These are phyloP conservation scores for Gambusia holbrooki DNA, from an alignment of 2,113 vertebrate species.

Conservation along the genomic window DNA sequence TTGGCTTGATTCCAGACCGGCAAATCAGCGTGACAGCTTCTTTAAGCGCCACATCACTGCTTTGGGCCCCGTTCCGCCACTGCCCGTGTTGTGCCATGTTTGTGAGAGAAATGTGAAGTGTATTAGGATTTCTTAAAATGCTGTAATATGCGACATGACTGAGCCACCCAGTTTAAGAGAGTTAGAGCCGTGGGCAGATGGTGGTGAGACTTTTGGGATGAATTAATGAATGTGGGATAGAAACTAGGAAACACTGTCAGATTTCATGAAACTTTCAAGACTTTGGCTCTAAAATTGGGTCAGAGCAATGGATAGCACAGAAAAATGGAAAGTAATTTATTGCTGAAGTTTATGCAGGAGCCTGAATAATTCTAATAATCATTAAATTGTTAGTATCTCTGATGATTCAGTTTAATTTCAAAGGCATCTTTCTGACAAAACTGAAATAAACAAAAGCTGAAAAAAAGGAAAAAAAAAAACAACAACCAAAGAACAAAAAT, in stretches of 20 bases:
- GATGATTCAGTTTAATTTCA: neutral
- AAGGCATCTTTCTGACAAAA: neutral
- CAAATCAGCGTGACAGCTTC: conserved; percentile 67
- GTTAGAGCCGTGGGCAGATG: conserved; percentile 19
- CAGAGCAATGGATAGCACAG: neutral
- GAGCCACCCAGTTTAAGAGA: conserved; percentile 36
- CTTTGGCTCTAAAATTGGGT: conserved; percentile 8
- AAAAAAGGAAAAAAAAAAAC: neutral
- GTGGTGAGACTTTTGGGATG: conserved; percentile 9
- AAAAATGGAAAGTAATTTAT: neutral
- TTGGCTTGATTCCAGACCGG: conserved; percentile 44
- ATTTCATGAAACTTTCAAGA: conserved; percentile 32
- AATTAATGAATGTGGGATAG: conserved; percentile 32
- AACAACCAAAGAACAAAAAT: neutral
- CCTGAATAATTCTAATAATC: neutral
- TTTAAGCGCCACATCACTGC: conserved; percentile 55
- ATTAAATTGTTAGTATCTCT: neutral
- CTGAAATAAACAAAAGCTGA: neutral
- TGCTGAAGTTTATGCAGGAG: neutral
- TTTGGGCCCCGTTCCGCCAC: conserved; percentile 43
- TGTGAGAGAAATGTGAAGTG: conserved; percentile 30
- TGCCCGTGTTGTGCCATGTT: conserved; percentile 32
- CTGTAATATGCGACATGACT: conserved; percentile 30
- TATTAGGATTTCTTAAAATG: conserved; percentile 54
- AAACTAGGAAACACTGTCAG: conserved; percentile 27